Evolutionary conservation across 2,113 vertebrate species (phyloP), one percentile per base, ranked within the genome.

Genomic region (Sorex fumeus): DNA sequence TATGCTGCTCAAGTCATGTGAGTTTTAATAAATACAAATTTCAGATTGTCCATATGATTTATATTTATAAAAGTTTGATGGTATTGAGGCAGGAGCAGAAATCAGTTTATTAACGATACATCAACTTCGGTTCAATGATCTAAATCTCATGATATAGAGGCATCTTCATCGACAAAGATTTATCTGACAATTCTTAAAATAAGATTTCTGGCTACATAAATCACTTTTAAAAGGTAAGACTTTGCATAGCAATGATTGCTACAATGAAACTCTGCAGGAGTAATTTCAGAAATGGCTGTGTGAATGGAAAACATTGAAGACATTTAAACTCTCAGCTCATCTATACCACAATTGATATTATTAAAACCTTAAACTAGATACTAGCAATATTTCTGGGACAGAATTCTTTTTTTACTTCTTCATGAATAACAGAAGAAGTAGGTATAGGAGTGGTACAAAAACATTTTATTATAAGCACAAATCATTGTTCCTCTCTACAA

Each of bases 11-110:
- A 40, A 67, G 23, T 12, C 47, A 81, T 1, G 3, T 34, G 18
- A 0, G n/a, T 50, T 32, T 74, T 16, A 86, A 70, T 57, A 84
- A 87, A 57, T 60, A 71, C 88, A 95, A 76, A 43, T 45, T n/a
- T 15, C 77, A n/a, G 25, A 5, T 34, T 72, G 50, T 45, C 12
- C 15, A 8, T 64, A 91, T 12, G 19, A 34, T 10, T 6, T 30
- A 12, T 74, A 57, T 47, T 77, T 96, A 70, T 43, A 87, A 16
- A 91, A 75, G 64, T 21, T 34, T 45, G 32, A 72, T 64, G 12
- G 50, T 76, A 15, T 9, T 57, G 40, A 36, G 4, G 27, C 28
- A 50, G 30, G 53, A 64, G 57, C 32, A 74, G 64, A 91, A 69
- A 84, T 81, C 25, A 64, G 3, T 43, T 62, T 84, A 45, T 72